phyloP scores from a whole-genome alignment of 2,113 vertebrate genomes.

The Aegotheles bennettii region DNA sequence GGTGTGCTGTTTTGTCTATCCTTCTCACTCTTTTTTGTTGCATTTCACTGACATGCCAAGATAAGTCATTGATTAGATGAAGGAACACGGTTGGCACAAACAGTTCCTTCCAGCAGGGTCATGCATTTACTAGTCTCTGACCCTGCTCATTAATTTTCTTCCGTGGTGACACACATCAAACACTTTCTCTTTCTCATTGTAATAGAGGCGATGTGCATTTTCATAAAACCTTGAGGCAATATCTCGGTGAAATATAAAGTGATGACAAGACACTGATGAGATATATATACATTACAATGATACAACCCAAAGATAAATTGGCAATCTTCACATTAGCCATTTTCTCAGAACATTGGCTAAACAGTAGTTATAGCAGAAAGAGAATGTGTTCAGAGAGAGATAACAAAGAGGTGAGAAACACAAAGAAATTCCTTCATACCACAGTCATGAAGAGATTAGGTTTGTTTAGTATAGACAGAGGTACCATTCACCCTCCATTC shows the following conservation, averaged over 20 bases:
- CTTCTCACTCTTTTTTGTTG: not conserved
- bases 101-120: not conserved
- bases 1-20: not conserved
- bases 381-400: not conserved
- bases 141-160: not conserved
- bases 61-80: not conserved
- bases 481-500: not conserved
- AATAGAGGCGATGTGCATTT: not conserved
- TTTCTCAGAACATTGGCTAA: constrained; percentile 1
- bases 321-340: not conserved
- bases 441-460: not conserved
- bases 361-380: not conserved
- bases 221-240: not conserved
- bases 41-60: not conserved
- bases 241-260: not conserved
- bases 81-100: not conserved
- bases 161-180: not conserved
- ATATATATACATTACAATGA: not conserved
- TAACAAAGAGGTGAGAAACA: not conserved
- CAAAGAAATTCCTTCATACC: not conserved
- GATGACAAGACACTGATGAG: not conserved
- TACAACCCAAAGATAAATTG: not conserved
- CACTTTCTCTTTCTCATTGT: not conserved
- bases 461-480: not conserved
- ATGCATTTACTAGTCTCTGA: not conserved